Base-by-base conservation (phyloP, 2,797 vertebrate species). In the Dendrocincla fuliginosa region DNA sequence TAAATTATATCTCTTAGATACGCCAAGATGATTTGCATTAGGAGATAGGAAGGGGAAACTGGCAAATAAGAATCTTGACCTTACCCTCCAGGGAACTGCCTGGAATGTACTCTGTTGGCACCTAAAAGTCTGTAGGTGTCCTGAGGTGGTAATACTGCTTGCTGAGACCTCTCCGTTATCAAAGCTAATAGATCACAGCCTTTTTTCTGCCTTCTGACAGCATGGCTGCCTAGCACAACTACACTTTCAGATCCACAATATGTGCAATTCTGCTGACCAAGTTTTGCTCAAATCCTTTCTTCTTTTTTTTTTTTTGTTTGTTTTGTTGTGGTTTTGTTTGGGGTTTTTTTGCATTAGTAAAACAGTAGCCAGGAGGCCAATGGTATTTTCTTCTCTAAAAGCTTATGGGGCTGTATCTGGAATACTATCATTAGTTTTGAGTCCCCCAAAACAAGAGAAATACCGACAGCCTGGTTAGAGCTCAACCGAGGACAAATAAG, bases 1-100 rank as follows among this genome's bases (percentile, higher is more conserved):
- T 84, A 97, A 97, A 97, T 97, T 96, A 91, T 50, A 27, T 18
- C 35, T 55, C 61, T 77, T 95, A 93, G 94, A 87, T 89, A 94
- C 14, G 6, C 50, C 92, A 75, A 27, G 24, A 24, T 56, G 59
- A 74, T 87, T 91, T 89, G 85, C 46, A 49, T 60, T 30, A 75
- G 61, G 10, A 81, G 23, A 69, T 15, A 30, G 68, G 52, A 87
- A 84, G 23, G 30, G 44, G 42, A 92, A 71, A 78, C 3, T 53
- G 56, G 63, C 7, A 4, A 88, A 16, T 44, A 86, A 86, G 79
- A 94, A 75, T 68, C 35, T 61, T 68, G 71, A 23, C 25, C 57
- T 70, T 79, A 47, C 53, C 33, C n/a, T 79, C 44, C 3, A 3
- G 35, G 59, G 14, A 42, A 56, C 22, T 33, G 50, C 35, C 64